Conservation (phyloP, 2,113 vertebrate genomes). For the mouse (Mus musculus) region DNA sequence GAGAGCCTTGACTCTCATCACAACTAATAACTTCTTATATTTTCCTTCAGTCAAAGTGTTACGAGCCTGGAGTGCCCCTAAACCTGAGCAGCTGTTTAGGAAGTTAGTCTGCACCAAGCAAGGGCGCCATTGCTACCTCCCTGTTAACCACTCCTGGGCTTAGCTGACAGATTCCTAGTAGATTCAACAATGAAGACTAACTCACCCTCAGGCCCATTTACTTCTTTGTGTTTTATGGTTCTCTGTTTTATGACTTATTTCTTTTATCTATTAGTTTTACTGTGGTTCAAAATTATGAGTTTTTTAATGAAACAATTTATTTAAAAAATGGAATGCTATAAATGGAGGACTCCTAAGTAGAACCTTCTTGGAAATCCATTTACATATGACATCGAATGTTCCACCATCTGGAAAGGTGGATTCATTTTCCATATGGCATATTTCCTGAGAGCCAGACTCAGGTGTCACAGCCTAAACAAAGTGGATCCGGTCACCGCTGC, state of each 20-base stretch:
- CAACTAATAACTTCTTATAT: background rate
- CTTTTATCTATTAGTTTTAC: background rate
- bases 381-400: background rate
- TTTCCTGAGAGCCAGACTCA: background rate
- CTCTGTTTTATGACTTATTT: background rate
- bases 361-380: background rate
- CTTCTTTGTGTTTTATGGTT: background rate
- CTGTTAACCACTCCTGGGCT: background rate
- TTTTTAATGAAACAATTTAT: background rate
- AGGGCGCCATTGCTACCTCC: background rate
- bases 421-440: background rate
- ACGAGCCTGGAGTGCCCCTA: background rate
- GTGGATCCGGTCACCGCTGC: background rate
- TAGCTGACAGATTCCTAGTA: background rate
- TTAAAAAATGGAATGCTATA: background rate
- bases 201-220: background rate
- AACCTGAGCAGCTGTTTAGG: background rate
- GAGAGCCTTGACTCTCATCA: background rate
- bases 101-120: background rate
- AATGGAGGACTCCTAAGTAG: background rate
- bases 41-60: slow-evolving; percentile 11
- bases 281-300: background rate
- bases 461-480: background rate
- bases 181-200: background rate
- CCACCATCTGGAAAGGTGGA: background rate